Base-by-base conservation (phyloP, 2,113 vertebrate genomes). In the Dinomys branickii region DNA sequence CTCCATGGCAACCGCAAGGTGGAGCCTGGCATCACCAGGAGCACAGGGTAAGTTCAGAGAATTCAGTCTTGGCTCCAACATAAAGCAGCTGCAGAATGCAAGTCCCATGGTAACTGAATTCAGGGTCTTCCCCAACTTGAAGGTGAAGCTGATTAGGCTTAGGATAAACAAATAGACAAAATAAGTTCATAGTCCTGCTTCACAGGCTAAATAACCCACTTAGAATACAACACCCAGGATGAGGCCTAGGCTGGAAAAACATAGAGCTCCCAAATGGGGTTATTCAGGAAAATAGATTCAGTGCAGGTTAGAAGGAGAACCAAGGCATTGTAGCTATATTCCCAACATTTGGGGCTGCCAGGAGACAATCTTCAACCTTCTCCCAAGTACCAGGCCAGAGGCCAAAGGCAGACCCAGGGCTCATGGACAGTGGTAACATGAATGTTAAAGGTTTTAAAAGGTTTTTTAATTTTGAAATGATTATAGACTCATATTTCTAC, bases 111-210 rank as follows among this genome's bases (percentile, higher is more conserved):
- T 65, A 93, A 97, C 14, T 65, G 52, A 85, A 96, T 94, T 95
- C 92, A 41, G 75, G 50, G 63, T 87, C 67, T 56, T 95, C 81
- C 91, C 92, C 95, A 61, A 96, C 90, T 87, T 93, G 94, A 96
- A 95, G 91, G 91, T 88, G 95, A 97, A 97, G 94, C 82, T 94
- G 94, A 94, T 95, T 93, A 95, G 22, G 77, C 82, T 94, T 73
- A 83, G 84, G 82, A 94, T 67, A 96, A 97, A 94, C 90, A 95
- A 97, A 96, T 59, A 88, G 94, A 90, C 89, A 96, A 92, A 97
- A 69, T 91, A 80, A 90, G 93, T 88, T 96, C 93, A 90, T 44
- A 86, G 85, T 77, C 58, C 26, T 97, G 85, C 87, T 94, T 97
- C 93, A 78, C 80, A 77, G 87, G 30, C 38, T 13, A 92, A 93